phyloP scores from a whole-genome alignment of 2,797 vertebrate genomes.

The Hyperoplus immaculatus region DNA sequence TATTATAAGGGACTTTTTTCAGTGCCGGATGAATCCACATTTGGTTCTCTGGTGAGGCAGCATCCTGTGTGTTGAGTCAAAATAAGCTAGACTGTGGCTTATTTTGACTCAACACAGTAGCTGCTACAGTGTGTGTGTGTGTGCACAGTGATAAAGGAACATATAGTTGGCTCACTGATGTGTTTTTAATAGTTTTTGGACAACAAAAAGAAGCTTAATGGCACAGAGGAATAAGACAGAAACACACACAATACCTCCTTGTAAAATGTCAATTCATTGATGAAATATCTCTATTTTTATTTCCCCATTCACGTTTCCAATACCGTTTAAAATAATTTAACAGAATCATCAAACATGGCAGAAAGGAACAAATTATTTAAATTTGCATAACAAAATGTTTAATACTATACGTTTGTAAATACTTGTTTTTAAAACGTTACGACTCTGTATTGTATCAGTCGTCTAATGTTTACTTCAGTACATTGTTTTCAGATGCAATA shows the following conservation, averaged over 20 bases:
- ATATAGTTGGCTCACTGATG: not conserved
- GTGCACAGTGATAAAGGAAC: not conserved
- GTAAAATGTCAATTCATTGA: not conserved
- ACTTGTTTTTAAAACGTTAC: not conserved
- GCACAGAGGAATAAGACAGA: not conserved
- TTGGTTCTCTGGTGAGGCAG: not conserved
- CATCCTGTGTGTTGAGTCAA: not conserved
- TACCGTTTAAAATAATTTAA: too few species aligned
- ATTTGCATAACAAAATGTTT: not conserved
- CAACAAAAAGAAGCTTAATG: not conserved
- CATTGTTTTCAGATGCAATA: not conserved
- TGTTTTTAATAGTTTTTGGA: not conserved
- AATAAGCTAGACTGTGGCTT: not conserved
- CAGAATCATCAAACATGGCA: not conserved
- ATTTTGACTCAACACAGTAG: too few species aligned
- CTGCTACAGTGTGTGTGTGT: too few species aligned
- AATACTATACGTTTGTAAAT: not conserved
- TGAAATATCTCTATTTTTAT: too few species aligned
- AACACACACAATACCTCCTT: not conserved
- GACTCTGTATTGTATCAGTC: too few species aligned
- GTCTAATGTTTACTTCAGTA: not conserved
- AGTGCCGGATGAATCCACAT: not conserved
- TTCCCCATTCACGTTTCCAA: too few species aligned
- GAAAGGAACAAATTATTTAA: not conserved
- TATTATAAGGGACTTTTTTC: not conserved